Conservation (phyloP, 37 sponge, comb jelly and placozoan species). For the Tethya wilhelma region DNA sequence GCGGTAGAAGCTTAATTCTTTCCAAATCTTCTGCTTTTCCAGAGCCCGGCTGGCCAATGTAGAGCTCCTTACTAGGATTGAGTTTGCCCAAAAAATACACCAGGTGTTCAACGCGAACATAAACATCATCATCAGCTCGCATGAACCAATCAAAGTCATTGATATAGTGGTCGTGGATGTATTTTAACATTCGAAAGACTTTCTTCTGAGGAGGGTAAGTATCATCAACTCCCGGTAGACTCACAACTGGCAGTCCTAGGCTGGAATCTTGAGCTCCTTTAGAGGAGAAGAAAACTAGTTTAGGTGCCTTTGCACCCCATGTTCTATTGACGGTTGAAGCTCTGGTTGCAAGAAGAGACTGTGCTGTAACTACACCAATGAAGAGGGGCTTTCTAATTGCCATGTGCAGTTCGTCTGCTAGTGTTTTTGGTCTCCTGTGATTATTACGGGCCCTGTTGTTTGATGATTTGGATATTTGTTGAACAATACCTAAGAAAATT, state of each 20-base stretch:
- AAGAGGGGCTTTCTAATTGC: conserved; percentile 50
- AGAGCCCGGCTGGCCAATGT: conserved; percentile 64
- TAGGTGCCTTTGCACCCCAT: conserved; percentile 62
- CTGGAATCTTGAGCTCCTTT: conserved; percentile 25
- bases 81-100: conserved; percentile 42
- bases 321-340: conserved; percentile 53
- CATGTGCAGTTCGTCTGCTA: too few relatives aligned
- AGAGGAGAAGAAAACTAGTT: conserved; percentile 59
- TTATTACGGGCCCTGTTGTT: too few relatives aligned
- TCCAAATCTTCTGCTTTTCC: conserved; percentile 17
- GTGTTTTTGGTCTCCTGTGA: too few relatives aligned
- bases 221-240: conserved; percentile 62
- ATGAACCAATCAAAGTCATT: conserved; percentile 87
- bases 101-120: conserved; percentile 54
- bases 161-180: conserved; percentile 74
- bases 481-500: too few relatives aligned
- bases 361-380: conserved; percentile 76
- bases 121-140: conserved; percentile 72
- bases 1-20: conserved; percentile 30
- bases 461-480: too few relatives aligned
- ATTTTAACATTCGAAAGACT: conserved; percentile 66
- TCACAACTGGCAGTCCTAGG: conserved; percentile 37
- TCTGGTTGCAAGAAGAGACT: conserved; percentile 41
- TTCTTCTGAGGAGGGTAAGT: conserved; percentile 64
- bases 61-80: conserved; percentile 49